phyloP scores from a whole-genome alignment of 1,140 invertebrate genomes.

The Orius insidiosus region DNA sequence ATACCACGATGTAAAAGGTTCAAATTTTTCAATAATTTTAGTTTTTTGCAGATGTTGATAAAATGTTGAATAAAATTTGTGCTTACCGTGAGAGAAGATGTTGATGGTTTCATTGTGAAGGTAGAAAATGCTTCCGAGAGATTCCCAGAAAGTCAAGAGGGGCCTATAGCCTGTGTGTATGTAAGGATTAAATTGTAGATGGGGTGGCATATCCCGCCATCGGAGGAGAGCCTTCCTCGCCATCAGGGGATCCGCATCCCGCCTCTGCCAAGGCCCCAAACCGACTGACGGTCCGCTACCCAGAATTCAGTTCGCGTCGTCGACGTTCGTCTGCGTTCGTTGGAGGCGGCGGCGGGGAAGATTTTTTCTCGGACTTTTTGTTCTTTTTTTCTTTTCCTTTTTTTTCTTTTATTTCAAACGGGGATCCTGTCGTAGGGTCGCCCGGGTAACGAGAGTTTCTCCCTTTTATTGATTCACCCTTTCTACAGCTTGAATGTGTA shows the following conservation, averaged over 20 bases:
- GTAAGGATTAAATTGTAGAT: constrained; percentile 74
- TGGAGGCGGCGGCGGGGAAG: neutral
- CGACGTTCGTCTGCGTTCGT: neutral
- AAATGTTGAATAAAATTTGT: no score
- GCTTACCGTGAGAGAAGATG: constrained; percentile 73
- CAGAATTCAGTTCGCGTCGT: neutral
- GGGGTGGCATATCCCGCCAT: constrained; percentile 62
- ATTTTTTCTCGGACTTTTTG: neutral
- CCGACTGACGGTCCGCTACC: constrained; percentile 9
- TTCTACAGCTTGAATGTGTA: no score
- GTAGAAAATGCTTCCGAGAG: constrained; percentile 64
- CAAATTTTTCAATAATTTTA: no score
- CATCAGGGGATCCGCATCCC: constrained; percentile 1
- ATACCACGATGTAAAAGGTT: no score
- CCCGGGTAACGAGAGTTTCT: no score
- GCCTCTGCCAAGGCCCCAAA: constrained; percentile 3
- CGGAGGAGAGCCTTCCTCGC: constrained; percentile 28
- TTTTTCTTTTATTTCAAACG: neutral
- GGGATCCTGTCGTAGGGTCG: neutral
- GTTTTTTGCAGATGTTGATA: no score
- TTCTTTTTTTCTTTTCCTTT: neutral
- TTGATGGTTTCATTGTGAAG: constrained; percentile 86
- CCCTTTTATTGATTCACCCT: no score
- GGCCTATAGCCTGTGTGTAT: constrained; percentile 68
- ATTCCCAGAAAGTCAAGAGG: constrained; percentile 52